These are phyloP conservation scores for Syndactyla subalaris DNA, from an alignment of 2,797 vertebrate species.

Conservation along the genomic window DNA sequence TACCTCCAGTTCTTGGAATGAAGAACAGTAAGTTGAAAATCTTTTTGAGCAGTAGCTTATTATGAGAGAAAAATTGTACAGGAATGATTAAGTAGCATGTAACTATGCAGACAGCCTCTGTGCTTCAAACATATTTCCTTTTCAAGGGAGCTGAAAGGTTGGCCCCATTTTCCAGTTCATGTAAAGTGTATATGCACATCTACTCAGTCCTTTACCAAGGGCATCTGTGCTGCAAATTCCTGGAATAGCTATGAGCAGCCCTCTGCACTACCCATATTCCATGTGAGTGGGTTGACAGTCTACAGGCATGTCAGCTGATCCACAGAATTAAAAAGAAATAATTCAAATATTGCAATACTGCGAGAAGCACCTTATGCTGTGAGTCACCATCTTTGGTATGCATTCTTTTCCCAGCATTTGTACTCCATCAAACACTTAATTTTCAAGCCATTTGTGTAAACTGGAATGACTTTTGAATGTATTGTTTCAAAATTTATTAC, in stretches of 20 bases:
- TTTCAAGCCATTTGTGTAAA: not conserved
- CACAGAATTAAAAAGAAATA: not conserved
- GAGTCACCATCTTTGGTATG: not conserved
- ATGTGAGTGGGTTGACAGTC: not conserved
- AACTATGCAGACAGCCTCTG: not conserved
- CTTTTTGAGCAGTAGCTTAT: conserved; percentile 31
- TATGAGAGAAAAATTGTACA: not conserved
- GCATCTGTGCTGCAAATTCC: conserved; percentile 59
- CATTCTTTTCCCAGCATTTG: not conserved
- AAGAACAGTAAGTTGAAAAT: not conserved
- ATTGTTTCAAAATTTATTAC: not conserved
- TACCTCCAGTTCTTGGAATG: not conserved
- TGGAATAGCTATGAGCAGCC: conserved; percentile 22
- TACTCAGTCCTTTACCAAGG: conserved; percentile 25
- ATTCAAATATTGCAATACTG: not conserved
- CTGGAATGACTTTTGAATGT: not conserved
- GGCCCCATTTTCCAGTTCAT: conserved; percentile 8
- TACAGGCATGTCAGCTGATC: not conserved
- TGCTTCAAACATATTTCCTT: conserved; percentile 11
- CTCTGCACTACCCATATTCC: not conserved
- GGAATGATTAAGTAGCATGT: not conserved
- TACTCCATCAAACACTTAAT: not conserved
- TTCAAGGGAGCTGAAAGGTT: conserved; percentile 34
- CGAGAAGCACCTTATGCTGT: not conserved
- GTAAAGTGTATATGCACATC: conserved; percentile 13